Percentiles rank a stretch among this genome's conserved stretches.
Evolutionary conservation across 2,797 vertebrate genomes (phyloP).

Genomic region (Halcyon smyrnensis): DNA sequence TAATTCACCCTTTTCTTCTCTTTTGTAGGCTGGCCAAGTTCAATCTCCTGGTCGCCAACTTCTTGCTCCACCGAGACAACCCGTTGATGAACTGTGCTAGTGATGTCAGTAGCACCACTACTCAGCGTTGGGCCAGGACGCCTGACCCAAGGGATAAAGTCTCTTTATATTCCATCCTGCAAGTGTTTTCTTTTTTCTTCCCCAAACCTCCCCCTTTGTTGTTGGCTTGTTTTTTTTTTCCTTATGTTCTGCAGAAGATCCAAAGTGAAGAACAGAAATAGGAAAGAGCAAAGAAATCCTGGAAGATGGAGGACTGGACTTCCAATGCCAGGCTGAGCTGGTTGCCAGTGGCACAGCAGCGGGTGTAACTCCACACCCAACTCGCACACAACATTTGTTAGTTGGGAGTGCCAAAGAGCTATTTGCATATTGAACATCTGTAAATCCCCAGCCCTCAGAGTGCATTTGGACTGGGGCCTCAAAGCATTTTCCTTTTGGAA

Average conservation of each 20-base stretch:
- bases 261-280: not conserved
- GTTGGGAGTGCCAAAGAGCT: not conserved
- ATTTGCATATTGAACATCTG: slow-evolving; percentile 3
- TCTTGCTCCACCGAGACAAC: slow-evolving; percentile 60
- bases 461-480: not conserved
- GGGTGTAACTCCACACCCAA: not conserved
- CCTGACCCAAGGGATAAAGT: not conserved
- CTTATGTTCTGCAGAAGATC: not conserved
- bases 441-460: not conserved
- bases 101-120: slow-evolving; percentile 70
- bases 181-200: not conserved
- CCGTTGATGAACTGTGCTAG: slow-evolving; percentile 30
- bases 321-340: not conserved
- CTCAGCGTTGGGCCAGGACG: slow-evolving; percentile 2
- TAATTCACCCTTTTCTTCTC: slow-evolving; percentile 67
- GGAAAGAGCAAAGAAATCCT: not conserved
- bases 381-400: not conserved
- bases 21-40: slow-evolving; percentile 64
- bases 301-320: not conserved
- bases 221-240: not conserved
- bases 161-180: slow-evolving; percentile 33
- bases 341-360: not conserved
- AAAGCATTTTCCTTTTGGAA: slow-evolving; percentile 2
- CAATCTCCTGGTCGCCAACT: slow-evolving; percentile 58
- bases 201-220: too few relatives aligned